A percentile compares a stretch with the other conserved stretches of the same genome.
Conservation (phyloP, 1,140 invertebrate genomes). For the Drosophila triauraria region DNA sequence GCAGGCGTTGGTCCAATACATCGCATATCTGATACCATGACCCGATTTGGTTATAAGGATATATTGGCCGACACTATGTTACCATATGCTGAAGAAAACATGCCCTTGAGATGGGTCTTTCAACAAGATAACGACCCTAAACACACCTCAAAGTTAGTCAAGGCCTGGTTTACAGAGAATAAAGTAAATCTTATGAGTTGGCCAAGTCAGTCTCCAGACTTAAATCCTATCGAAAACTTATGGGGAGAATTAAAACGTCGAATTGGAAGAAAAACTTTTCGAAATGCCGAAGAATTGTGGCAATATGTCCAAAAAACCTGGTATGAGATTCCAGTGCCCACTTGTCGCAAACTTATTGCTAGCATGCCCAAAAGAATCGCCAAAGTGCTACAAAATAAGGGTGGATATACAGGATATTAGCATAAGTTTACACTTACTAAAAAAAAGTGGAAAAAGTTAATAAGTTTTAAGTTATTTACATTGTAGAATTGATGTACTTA, state of each 20-base stretch:
- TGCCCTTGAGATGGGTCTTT: conserved; percentile 15
- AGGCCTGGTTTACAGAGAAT: no score
- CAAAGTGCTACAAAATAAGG: conserved; percentile 7
- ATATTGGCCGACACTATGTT: background rate
- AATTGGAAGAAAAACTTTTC: no score
- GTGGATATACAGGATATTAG: background rate
- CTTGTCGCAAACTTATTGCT: conserved; percentile 7
- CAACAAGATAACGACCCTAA: conserved; percentile 15
- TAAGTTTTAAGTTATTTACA: background rate
- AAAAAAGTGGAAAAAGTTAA: background rate
- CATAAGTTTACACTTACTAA: background rate
- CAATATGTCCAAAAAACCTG: no score
- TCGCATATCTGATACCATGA: background rate
- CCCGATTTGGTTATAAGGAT: no score
- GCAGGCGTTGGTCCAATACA: conserved; percentile 9
- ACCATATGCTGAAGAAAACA: conserved; percentile 20
- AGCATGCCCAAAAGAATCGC: conserved; percentile 7
- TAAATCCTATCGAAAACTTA: background rate
- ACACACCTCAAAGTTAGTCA: no score
- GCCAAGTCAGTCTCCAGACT: no score
- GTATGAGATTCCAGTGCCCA: no score
- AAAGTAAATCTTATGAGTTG: no score
- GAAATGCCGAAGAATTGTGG: no score
- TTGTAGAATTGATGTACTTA: conserved; percentile 2
- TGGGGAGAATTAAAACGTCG: conserved; percentile 5